Conservation (phyloP, 1,140 invertebrate species). For the Caenorhabditis briggsae region DNA sequence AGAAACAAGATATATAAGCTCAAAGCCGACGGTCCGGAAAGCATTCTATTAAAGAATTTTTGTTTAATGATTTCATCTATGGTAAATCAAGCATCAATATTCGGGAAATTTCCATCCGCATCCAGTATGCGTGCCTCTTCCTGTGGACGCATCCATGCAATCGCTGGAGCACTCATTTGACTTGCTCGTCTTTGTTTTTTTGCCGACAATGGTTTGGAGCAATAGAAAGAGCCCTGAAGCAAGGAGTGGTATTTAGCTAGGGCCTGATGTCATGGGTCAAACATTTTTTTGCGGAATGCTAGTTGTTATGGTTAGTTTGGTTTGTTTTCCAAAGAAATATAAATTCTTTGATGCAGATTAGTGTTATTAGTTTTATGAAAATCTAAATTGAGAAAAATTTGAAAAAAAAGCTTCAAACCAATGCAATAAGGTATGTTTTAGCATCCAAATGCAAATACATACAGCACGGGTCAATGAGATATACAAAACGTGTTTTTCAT, state of each 20-base stretch:
- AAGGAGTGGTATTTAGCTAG: background rate
- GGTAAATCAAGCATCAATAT: background rate
- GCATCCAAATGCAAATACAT: too few relatives aligned
- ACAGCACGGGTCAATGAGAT: too few relatives aligned
- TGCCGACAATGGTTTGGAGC: conserved; percentile 44
- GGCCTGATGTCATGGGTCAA: background rate
- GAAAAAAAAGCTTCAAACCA: too few relatives aligned
- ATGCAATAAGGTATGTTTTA: too few relatives aligned
- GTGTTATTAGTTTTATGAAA: too few relatives aligned
- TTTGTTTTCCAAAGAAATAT: background rate
- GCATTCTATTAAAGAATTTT: too few relatives aligned
- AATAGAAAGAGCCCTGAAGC: conserved; percentile 61
- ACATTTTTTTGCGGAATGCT: too few relatives aligned
- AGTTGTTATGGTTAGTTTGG: background rate
- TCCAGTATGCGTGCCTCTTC: conserved; percentile 55
- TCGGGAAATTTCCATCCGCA: conserved; percentile 1
- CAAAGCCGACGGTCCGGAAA: too few relatives aligned
- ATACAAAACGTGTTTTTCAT: too few relatives aligned
- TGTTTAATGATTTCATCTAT: background rate
- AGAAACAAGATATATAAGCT: too few relatives aligned
- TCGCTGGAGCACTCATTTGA: conserved; percentile 58
- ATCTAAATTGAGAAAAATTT: too few relatives aligned
- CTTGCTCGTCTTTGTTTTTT: conserved; percentile 55
- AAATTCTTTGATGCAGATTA: too few relatives aligned
- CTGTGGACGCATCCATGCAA: conserved; percentile 54